Conservation (phyloP, 2,113 vertebrate species). For the Mustelus asterias region DNA sequence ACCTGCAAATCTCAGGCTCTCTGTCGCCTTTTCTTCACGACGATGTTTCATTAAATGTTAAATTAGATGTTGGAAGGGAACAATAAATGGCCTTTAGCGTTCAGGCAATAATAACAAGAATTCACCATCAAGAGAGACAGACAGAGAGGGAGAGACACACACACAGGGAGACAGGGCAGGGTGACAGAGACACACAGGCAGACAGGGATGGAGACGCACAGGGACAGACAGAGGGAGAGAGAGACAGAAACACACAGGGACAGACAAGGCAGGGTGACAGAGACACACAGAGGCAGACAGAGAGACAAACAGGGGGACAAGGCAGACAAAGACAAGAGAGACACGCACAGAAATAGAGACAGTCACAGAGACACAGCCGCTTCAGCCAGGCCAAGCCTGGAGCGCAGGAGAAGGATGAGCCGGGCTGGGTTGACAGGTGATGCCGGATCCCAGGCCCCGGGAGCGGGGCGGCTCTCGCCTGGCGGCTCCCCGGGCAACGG, state of each 20-base stretch:
- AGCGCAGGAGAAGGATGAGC: not conserved
- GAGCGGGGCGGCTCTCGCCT: too few relatives aligned
- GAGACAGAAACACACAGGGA: too few relatives aligned
- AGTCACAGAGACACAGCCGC: not conserved
- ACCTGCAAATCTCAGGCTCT: not conserved
- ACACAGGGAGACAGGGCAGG: too few relatives aligned
- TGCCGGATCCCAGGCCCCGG: not conserved
- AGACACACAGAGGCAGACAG: too few relatives aligned
- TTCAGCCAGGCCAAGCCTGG: not conserved
- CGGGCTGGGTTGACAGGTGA: not conserved
- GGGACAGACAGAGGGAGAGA: too few relatives aligned
- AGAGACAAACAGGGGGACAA: too few relatives aligned
- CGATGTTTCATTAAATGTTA: not conserved
- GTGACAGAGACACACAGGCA: too few relatives aligned
- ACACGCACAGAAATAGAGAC: too few relatives aligned
- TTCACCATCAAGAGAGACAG: not conserved
- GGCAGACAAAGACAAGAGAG: not conserved
- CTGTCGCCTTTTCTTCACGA: not conserved
- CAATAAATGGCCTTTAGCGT: not conserved
- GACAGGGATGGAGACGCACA: too few relatives aligned
- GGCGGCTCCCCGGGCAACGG: not conserved
- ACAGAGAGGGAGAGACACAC: too few relatives aligned
- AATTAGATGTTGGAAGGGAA: not conserved
- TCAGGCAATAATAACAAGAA: not conserved
- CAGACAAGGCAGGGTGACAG: too few relatives aligned